Evolutionary conservation across 2,888 invertebrate genomes (phyloP).

Genomic region (Tenthredo scrophulariae): DNA sequence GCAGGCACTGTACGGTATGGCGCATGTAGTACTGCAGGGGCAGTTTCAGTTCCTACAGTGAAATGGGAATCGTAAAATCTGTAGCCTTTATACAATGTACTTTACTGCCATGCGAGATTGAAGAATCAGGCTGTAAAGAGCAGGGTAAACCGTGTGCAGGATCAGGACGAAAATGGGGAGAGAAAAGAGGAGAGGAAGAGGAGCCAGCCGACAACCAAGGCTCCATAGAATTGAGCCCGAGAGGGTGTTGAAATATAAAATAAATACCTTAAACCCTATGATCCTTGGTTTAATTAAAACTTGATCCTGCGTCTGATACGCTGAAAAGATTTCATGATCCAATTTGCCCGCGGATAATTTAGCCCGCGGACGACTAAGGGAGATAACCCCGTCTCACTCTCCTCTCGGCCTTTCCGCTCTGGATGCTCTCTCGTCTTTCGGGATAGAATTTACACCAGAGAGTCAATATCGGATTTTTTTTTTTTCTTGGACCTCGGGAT

Average conservation of each 20-base stretch:
- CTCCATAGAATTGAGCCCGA: conserved; percentile 62
- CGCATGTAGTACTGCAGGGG: conserved; percentile 18
- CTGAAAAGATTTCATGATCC: conserved; percentile 67
- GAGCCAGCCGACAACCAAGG: conserved; percentile 56
- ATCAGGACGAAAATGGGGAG: conserved; percentile 56
- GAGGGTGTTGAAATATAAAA: conserved; percentile 70
- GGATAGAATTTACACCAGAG: conserved; percentile 8
- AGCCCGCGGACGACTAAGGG: conserved; percentile 56
- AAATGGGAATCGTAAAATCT: conserved; percentile 68
- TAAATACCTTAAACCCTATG: conserved; percentile 74
- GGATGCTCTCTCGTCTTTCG: neutral
- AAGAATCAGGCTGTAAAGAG: conserved; percentile 70
- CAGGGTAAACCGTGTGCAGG: conserved; percentile 60
- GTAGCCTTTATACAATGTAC: conserved; percentile 62
- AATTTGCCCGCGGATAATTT: conserved; percentile 68
- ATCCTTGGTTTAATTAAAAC: conserved; percentile 74
- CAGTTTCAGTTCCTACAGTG: conserved; percentile 55
- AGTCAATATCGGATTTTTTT: neutral
- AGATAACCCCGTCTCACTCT: neutral
- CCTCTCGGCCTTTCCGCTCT: neutral
- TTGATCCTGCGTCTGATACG: conserved; percentile 71
- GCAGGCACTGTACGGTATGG: neutral
- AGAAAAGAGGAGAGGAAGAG: conserved; percentile 42
- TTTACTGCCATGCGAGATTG: conserved; percentile 65
- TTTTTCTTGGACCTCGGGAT: neutral